A percentile compares a stretch with the other conserved stretches of the same genome.
Conservation (phyloP, 2,888 invertebrate genomes). For the Eupsilia transversa region DNA sequence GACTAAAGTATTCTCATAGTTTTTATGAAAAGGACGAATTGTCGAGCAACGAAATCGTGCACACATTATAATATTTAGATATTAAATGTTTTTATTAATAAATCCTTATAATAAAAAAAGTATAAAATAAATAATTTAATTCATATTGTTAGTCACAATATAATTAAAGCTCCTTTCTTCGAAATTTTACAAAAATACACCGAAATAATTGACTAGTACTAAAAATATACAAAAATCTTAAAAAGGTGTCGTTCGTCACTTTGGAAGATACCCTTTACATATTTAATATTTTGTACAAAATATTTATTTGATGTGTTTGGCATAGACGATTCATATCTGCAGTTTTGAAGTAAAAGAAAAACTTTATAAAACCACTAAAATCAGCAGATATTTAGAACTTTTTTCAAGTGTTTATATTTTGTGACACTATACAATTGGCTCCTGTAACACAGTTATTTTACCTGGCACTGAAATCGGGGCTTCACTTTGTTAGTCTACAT, state of each 20-base stretch:
- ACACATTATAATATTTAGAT: not conserved
- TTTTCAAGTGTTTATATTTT: not conserved
- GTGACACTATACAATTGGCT: not conserved
- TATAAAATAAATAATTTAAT: constrained; percentile 60
- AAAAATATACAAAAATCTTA: constrained; percentile 71
- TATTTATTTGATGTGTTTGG: constrained; percentile 22
- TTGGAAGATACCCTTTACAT: constrained; percentile 43
- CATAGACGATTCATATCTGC: constrained; percentile 3
- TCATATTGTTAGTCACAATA: constrained; percentile 53
- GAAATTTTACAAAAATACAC: constrained; percentile 58
- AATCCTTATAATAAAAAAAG: constrained; percentile 1
- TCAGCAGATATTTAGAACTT: not conserved
- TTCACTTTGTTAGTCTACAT: not conserved
- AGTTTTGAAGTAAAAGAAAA: not conserved
- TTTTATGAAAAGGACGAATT: not conserved
- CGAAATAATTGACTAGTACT: constrained; percentile 81
- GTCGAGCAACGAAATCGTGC: not conserved
- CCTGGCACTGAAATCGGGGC: not conserved
- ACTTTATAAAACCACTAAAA: no score
- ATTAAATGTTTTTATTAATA: not conserved
- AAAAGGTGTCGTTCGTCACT: constrained; percentile 61
- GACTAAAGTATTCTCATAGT: not conserved
- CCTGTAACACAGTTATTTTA: not conserved
- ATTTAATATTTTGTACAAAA: constrained; percentile 66
- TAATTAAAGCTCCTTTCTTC: constrained; percentile 67